Conservation (phyloP, 2,113 vertebrate genomes). For the Phasianus colchicus region DNA sequence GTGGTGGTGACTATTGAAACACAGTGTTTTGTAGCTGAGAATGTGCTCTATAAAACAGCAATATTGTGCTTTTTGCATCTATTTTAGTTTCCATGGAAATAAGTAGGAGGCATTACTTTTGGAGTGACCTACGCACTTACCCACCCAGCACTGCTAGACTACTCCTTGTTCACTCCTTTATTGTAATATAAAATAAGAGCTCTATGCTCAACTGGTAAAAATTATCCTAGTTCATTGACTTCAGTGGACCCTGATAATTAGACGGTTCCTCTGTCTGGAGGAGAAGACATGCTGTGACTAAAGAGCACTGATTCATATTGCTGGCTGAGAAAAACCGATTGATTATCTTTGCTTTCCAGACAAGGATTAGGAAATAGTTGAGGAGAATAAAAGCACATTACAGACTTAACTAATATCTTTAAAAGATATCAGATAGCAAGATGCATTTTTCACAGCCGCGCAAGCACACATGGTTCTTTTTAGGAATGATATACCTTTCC, state of each 20-base stretch:
- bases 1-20: not conserved
- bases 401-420: not conserved
- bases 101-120: not conserved
- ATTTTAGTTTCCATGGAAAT: not conserved
- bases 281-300: not conserved
- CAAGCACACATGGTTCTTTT: not conserved
- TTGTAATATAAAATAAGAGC: not conserved
- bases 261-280: not conserved
- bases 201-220: not conserved
- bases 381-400: conserved; percentile 6
- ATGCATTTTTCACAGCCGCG: not conserved
- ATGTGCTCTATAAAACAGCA: not conserved
- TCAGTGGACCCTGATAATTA: not conserved
- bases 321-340: conserved; percentile 8
- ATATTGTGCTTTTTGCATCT: not conserved
- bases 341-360: conserved; percentile 30
- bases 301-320: not conserved
- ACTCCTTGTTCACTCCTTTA: not conserved
- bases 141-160: not conserved
- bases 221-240: not conserved
- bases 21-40: not conserved
- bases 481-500: not conserved
- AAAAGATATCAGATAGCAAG: not conserved
- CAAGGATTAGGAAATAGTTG: not conserved
- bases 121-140: not conserved